These are phyloP conservation scores for Watsonalla cultraria DNA, from an alignment of 2,888 invertebrate genomes.

Conservation along the genomic window DNA sequence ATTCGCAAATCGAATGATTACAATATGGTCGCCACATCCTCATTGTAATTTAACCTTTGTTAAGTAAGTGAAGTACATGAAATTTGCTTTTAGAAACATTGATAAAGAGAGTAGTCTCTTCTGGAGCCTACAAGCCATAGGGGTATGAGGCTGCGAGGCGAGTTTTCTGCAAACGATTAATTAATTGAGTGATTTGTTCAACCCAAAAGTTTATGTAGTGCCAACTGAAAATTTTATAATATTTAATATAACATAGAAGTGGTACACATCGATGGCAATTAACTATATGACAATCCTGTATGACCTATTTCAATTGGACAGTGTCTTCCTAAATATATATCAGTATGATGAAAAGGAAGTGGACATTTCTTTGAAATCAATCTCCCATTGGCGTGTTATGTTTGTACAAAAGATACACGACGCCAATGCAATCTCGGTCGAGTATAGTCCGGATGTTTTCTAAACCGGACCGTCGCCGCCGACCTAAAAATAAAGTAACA, in stretches of 20 bases:
- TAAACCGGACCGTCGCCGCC: slow-evolving; percentile 12
- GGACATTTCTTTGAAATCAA: neutral
- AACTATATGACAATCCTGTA: neutral
- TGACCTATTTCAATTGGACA: neutral
- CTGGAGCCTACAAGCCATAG: no score
- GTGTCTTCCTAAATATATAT: neutral
- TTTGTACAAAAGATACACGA: neutral
- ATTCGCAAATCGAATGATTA: slow-evolving; percentile 47
- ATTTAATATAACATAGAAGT: no score
- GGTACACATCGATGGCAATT: no score
- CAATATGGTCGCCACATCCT: slow-evolving; percentile 26
- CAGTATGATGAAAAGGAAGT: neutral
- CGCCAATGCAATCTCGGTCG: neutral
- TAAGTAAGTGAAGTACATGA: slow-evolving; percentile 27
- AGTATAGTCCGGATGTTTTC: slow-evolving; percentile 12
- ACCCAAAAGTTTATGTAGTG: no score
- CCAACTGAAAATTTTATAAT: no score
- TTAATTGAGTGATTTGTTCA: no score
- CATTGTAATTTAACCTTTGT: slow-evolving; percentile 46
- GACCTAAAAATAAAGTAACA: slow-evolving; percentile 30
- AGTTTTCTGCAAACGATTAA: no score
- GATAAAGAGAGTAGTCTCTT: no score
- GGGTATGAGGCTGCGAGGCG: no score
- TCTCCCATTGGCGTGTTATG: neutral
- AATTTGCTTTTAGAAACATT: slow-evolving; percentile 15